Conservation (phyloP, 2,113 vertebrate genomes). For the Notarius quadriscutis region DNA sequence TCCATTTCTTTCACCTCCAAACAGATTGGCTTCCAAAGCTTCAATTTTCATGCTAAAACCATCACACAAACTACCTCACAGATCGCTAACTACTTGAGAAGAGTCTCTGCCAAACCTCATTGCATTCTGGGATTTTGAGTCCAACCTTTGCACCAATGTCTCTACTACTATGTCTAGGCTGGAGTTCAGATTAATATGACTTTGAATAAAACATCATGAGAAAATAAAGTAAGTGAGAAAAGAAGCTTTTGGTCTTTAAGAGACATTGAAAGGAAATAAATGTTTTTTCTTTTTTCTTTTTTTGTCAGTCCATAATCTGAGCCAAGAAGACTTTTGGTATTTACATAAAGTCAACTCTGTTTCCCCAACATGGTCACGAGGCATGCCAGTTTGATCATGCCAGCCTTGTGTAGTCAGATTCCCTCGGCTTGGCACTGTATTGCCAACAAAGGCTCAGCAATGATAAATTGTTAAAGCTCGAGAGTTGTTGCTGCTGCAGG, state of each 20-base stretch:
- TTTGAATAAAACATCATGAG: background rate
- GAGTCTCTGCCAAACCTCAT: background rate
- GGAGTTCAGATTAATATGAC: background rate
- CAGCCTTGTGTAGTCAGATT: slow-evolving; percentile 2
- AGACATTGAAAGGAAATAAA: background rate
- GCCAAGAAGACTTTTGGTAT: slow-evolving; percentile 2
- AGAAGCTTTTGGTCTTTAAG: background rate
- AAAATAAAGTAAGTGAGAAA: background rate
- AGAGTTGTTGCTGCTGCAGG: slow-evolving; percentile 45
- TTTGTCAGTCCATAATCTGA: background rate
- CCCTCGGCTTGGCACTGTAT: slow-evolving; percentile 52
- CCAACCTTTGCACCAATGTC: background rate
- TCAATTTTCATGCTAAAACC: background rate
- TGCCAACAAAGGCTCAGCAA: slow-evolving; percentile 54
- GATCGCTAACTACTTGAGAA: background rate
- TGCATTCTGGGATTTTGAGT: background rate
- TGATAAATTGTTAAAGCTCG: slow-evolving; percentile 54
- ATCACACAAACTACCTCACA: too few relatives aligned
- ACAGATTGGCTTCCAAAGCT: background rate
- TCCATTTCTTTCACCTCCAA: background rate
- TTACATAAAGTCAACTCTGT: slow-evolving; percentile 33
- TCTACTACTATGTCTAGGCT: background rate
- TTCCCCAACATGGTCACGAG: slow-evolving; percentile 41
- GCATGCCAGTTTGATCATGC: slow-evolving; percentile 43
- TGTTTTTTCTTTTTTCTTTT: background rate